Evolutionary conservation across 2,113 vertebrate genomes (phyloP).

Genomic region (Chionodraco myersi): DNA sequence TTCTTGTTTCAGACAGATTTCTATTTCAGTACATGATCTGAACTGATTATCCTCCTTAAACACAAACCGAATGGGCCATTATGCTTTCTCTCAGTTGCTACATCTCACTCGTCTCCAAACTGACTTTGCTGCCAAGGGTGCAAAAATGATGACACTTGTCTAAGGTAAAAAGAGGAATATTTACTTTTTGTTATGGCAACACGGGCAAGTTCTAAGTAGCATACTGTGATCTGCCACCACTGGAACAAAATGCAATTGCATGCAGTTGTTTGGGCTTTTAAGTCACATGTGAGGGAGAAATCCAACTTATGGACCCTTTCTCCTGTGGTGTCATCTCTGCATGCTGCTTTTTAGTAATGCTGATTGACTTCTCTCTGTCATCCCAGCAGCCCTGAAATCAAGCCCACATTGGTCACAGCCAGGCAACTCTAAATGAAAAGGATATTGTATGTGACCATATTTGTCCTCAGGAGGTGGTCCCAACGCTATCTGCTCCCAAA

Average conservation of each 20-base stretch:
- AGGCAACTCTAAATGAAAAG: conserved; percentile 34
- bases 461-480: conserved; percentile 43
- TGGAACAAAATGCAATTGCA: conserved; percentile 13
- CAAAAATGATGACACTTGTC: conserved; percentile 34
- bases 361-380: not conserved
- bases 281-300: not conserved
- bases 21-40: conserved; percentile 23
- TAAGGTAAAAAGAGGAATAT: conserved; percentile 49
- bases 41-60: conserved; percentile 35
- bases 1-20: conserved; percentile 45
- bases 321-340: not conserved
- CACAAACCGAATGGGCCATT: conserved; percentile 48
- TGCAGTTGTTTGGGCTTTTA: conserved; percentile 1
- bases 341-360: not conserved
- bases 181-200: conserved; percentile 58
- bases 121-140: conserved; percentile 16
- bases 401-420: conserved; percentile 30
- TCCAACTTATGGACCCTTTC: not conserved
- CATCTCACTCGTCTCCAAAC: conserved; percentile 35
- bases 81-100: conserved; percentile 20
- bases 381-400: conserved; percentile 17
- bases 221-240: conserved; percentile 1
- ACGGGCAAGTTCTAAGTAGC: conserved; percentile 10
- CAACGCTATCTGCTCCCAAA: conserved; percentile 32
- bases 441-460: conserved; percentile 45